Evolutionary conservation across 64 coral and sea anemone species (phyloP).

Genomic region (Dendrophyllia cribrosa): DNA sequence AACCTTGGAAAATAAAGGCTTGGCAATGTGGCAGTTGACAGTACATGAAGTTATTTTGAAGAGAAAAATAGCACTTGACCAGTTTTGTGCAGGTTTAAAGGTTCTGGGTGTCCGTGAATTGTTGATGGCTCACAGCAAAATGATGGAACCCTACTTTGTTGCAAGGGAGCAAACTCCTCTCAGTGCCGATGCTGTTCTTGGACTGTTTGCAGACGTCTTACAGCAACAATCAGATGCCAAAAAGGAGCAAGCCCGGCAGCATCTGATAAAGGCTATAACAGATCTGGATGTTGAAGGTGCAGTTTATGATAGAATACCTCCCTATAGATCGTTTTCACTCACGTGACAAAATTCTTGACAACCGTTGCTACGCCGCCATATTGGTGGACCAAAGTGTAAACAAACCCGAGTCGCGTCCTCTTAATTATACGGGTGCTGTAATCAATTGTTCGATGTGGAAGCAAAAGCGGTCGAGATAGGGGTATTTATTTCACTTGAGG

Average conservation of each 20-base stretch:
- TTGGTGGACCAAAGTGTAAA: too few relatives aligned
- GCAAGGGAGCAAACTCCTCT: slow-evolving; percentile 21
- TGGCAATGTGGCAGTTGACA: slow-evolving; percentile 55
- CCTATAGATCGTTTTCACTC: too few relatives aligned
- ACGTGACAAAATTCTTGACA: too few relatives aligned
- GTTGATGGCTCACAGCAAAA: slow-evolving; percentile 13
- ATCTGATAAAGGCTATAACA: slow-evolving; percentile 27
- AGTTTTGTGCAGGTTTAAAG: slow-evolving; percentile 45
- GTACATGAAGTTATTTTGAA: slow-evolving; percentile 56
- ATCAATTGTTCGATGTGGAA: too few relatives aligned
- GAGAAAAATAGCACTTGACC: slow-evolving; percentile 49
- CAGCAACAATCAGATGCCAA: slow-evolving; percentile 14
- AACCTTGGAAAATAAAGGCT: slow-evolving; percentile 58
- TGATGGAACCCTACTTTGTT: slow-evolving; percentile 48
- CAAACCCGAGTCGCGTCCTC: too few relatives aligned
- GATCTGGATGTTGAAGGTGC: slow-evolving; percentile 13
- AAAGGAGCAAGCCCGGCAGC: slow-evolving; percentile 28
- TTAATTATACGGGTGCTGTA: too few relatives aligned
- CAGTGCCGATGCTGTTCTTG: slow-evolving; percentile 15
- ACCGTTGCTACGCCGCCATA: too few relatives aligned
- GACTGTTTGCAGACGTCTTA: slow-evolving; percentile 18
- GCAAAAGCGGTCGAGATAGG: too few relatives aligned
- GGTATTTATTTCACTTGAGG: too few relatives aligned
- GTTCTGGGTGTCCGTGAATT: slow-evolving; percentile 15
- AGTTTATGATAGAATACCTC: slow-evolving; percentile 5